Evolutionary conservation across 2,888 invertebrate genomes (phyloP).

Genomic region (Biston stratarius): DNA sequence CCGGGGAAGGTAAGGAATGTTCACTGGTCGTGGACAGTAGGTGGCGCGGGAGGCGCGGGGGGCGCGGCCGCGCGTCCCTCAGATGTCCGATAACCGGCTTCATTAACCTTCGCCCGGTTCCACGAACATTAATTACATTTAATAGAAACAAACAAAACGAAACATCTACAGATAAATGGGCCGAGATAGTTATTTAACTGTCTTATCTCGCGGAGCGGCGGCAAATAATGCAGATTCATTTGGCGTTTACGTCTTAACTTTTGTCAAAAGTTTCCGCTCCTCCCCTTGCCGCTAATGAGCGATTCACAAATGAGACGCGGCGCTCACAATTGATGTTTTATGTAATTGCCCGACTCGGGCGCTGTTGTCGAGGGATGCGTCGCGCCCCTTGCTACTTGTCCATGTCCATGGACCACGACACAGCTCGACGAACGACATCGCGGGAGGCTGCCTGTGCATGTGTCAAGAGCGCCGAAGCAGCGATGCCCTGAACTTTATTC

Average conservation of each 20-base stretch:
- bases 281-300: slow-evolving; percentile 74
- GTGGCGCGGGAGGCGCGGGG: slow-evolving; percentile 6
- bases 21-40: slow-evolving; percentile 48
- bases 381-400: slow-evolving; percentile 42
- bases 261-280: slow-evolving; percentile 75
- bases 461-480: too few species aligned
- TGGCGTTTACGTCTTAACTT: slow-evolving; percentile 77
- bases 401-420: too few species aligned
- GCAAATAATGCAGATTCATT: slow-evolving; percentile 77
- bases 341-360: slow-evolving; percentile 66
- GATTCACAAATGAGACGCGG: slow-evolving; percentile 75
- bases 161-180: slow-evolving; percentile 78
- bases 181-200: slow-evolving; percentile 82
- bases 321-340: slow-evolving; percentile 75
- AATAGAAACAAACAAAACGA: slow-evolving; percentile 83
- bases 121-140: slow-evolving; percentile 77
- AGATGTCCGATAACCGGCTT: slow-evolving; percentile 76
- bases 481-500: slow-evolving; percentile 21
- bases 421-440: too few species aligned
- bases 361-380: slow-evolving; percentile 45
- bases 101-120: slow-evolving; percentile 77
- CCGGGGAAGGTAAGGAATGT: slow-evolving; percentile 39
- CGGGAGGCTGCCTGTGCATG: slow-evolving; percentile 36
- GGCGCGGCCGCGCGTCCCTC: too few species aligned
- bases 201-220: slow-evolving; percentile 68